phyloP scores from a whole-genome alignment of 1,140 invertebrate genomes.

The Periplaneta americana region DNA sequence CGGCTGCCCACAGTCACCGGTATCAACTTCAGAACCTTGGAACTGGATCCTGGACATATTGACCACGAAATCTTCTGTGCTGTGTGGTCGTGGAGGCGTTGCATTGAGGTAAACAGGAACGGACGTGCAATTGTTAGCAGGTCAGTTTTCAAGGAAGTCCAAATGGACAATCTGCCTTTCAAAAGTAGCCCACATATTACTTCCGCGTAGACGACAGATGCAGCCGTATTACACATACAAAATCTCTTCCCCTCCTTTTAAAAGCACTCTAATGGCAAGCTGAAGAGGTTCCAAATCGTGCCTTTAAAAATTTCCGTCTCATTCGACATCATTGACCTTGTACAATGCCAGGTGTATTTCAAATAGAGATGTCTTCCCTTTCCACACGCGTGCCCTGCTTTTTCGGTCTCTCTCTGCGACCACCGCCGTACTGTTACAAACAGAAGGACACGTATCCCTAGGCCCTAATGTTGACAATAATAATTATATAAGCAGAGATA shows the following conservation, averaged over 20 bases:
- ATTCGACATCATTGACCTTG: neutral
- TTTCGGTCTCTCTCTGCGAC: neutral
- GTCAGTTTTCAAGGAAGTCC: neutral
- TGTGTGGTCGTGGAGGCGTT: neutral
- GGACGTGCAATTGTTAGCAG: neutral
- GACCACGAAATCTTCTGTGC: neutral
- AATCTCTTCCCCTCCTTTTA: neutral
- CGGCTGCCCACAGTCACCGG: neutral
- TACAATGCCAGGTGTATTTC: slow-evolving; percentile 23
- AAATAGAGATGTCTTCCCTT: neutral
- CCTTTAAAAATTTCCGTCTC: neutral
- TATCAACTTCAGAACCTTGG: neutral
- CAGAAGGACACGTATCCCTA: too few species aligned
- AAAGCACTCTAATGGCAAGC: neutral
- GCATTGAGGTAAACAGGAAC: neutral
- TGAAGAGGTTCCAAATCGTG: neutral
- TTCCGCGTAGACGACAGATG: neutral
- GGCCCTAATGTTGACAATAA: too few species aligned
- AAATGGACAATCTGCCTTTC: neutral
- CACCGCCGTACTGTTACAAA: too few species aligned
- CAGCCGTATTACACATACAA: neutral
- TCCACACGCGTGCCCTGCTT: neutral
- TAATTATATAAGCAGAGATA: too few species aligned
- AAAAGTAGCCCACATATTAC: neutral
- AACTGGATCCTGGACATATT: neutral